Conservation (phyloP, 2,888 invertebrate species). For the Charanyca ferruginea region DNA sequence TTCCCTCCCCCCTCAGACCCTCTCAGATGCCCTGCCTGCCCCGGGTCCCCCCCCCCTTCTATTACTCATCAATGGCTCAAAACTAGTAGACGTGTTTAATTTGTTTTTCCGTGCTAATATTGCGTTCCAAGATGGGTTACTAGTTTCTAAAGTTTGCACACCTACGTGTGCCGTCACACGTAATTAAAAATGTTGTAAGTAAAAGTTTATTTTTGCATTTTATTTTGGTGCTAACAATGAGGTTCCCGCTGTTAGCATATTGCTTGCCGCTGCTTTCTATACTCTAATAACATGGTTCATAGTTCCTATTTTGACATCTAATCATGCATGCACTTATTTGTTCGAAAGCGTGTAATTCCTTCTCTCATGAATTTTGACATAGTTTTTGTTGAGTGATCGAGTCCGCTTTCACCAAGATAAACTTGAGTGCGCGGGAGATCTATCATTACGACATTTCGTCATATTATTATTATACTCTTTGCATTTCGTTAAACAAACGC, state of each 20-base stretch:
- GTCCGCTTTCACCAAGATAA: slow-evolving; percentile 60
- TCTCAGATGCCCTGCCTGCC: slow-evolving; percentile 3
- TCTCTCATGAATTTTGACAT: slow-evolving; percentile 16
- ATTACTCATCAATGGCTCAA: slow-evolving; percentile 88
- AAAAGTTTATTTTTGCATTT: slow-evolving; percentile 55
- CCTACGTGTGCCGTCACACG: slow-evolving; percentile 93
- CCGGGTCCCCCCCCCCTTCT: slow-evolving; percentile 39
- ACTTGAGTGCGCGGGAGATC: slow-evolving; percentile 61
- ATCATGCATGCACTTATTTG: slow-evolving; percentile 21
- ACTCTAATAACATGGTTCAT: slow-evolving; percentile 4
- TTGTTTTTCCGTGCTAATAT: slow-evolving; percentile 87
- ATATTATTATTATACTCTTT: too few species aligned
- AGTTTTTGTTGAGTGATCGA: slow-evolving; percentile 8
- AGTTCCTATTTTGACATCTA: not conserved
- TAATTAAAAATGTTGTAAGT: slow-evolving; percentile 93
- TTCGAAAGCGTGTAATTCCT: not conserved
- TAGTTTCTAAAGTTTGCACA: slow-evolving; percentile 94
- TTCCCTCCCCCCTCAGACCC: slow-evolving; percentile 18
- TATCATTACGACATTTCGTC: slow-evolving; percentile 60
- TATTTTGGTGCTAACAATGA: slow-evolving; percentile 28
- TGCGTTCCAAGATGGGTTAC: slow-evolving; percentile 94
- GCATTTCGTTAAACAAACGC: slow-evolving; percentile 43
- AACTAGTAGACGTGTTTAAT: slow-evolving; percentile 83
- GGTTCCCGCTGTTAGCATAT: slow-evolving; percentile 10
- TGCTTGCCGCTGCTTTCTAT: slow-evolving; percentile 26